These are phyloP conservation scores for Eristalis pertinax DNA, from an alignment of 2,888 invertebrate genomes.

Conservation along the genomic window DNA sequence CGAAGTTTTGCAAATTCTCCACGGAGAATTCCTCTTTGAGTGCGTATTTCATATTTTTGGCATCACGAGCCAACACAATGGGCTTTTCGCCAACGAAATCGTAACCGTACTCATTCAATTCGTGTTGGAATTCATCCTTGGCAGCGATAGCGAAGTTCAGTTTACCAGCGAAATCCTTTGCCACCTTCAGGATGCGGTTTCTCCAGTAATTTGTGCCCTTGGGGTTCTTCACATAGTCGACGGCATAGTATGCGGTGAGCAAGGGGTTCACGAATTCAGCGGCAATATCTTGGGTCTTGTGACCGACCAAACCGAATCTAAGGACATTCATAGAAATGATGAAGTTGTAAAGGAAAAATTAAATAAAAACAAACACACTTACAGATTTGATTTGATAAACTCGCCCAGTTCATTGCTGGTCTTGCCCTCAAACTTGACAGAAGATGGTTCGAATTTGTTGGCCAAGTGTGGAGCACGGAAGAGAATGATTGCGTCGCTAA, in stretches of 20 bases:
- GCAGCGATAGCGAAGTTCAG: conserved; percentile 94
- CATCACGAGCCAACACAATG: conserved; percentile 91
- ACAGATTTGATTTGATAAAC: conserved; percentile 94
- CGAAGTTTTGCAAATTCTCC: conserved; percentile 92
- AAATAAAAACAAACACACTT: conserved; percentile 79
- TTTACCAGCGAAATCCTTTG: conserved; percentile 81
- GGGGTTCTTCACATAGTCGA: conserved; percentile 97
- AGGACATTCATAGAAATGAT: neutral
- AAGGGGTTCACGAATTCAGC: conserved; percentile 94
- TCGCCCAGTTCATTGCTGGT: conserved; percentile 87
- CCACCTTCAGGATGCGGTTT: conserved; percentile 94
- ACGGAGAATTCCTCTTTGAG: conserved; percentile 95
- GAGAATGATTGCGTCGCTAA: conserved; percentile 90
- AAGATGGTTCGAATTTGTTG: conserved; percentile 95
- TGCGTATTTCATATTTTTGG: conserved; percentile 93
- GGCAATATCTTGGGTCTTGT: conserved; percentile 92
- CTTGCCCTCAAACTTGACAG: conserved; percentile 89
- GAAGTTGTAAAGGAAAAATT: conserved; percentile 78
- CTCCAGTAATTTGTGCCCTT: conserved; percentile 99
- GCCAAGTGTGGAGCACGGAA: conserved; percentile 94
- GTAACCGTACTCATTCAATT: conserved; percentile 96
- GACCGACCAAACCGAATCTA: conserved; percentile 95
- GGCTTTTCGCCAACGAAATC: conserved; percentile 95
- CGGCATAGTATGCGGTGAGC: conserved; percentile 94
- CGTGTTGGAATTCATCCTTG: conserved; percentile 96